Evolutionary conservation across 92 coral and sea anemone genomes (phyloP).

Genomic region (Zoanthus gigantus): DNA sequence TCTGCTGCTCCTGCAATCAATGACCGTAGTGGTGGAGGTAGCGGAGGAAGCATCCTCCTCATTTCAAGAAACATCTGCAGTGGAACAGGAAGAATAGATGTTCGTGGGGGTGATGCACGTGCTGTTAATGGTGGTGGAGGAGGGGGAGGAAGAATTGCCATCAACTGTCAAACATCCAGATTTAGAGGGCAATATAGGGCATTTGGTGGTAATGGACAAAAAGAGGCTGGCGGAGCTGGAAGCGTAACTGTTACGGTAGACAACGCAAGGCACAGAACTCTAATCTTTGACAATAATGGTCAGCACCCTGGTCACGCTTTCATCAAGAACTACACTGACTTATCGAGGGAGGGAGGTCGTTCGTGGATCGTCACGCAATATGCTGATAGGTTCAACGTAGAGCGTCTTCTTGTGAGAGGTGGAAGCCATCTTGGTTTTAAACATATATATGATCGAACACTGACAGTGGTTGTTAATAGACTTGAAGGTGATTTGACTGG

Average conservation of each 20-base stretch:
- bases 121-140: constrained; percentile 77
- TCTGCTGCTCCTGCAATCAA: constrained; percentile 57
- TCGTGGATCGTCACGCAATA: constrained; percentile 72
- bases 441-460: constrained; percentile 13
- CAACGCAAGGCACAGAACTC: constrained; percentile 37
- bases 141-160: constrained; percentile 73
- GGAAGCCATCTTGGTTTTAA: constrained; percentile 72
- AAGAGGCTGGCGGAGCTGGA: constrained; percentile 80
- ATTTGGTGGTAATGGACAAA: constrained; percentile 64
- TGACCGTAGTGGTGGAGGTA: constrained; percentile 74
- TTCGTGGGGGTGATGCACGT: constrained; percentile 66
- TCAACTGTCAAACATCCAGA: constrained; percentile 54
- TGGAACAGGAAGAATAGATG: constrained; percentile 67
- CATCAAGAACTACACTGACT: constrained; percentile 60
- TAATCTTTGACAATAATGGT: constrained; percentile 73
- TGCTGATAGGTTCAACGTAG: constrained; percentile 56
- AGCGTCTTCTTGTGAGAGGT: constrained; percentile 62
- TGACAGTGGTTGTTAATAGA: constrained; percentile 55
- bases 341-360: constrained; percentile 66
- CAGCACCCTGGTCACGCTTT: constrained; percentile 53
- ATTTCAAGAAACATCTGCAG: constrained; percentile 58
- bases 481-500: constrained; percentile 74
- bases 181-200: constrained; percentile 63
- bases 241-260: constrained; percentile 60
- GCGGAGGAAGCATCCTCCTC: constrained; percentile 70